phyloP scores from a whole-genome alignment of 1,140 invertebrate species.

The Akabosia matsudoensis region DNA sequence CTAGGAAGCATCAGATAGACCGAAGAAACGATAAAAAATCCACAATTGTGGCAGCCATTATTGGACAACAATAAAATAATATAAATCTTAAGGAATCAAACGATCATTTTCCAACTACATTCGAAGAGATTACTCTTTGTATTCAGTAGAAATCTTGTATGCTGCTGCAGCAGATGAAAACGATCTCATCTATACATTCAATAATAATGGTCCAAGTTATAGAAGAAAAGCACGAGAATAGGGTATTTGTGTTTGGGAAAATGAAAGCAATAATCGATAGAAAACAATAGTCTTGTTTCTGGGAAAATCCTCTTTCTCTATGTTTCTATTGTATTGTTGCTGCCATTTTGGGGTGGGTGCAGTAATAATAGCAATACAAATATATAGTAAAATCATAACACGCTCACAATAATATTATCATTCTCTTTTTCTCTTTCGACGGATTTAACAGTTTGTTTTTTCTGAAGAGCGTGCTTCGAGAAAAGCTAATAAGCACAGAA shows the following conservation, averaged over 20 bases:
- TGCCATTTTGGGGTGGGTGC: no score
- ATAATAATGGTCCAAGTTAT: not conserved
- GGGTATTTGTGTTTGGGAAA: not conserved
- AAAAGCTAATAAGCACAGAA: not conserved
- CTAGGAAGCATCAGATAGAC: not conserved
- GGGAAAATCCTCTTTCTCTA: not conserved
- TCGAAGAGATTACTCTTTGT: not conserved
- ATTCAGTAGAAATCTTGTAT: no score
- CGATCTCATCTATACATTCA: not conserved
- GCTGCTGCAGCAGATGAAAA: no score
- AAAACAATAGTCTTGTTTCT: not conserved
- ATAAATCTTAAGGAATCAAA: not conserved
- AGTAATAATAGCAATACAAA: not conserved
- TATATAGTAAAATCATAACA: not conserved
- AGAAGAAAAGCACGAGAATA: not conserved
- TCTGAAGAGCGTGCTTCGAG: not conserved
- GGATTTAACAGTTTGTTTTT: not conserved
- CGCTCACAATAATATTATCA: not conserved
- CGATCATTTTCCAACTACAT: not conserved
- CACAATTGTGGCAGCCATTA: not conserved
- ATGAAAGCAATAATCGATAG: not conserved
- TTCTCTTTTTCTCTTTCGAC: not conserved
- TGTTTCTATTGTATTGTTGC: no score
- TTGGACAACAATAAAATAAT: not conserved
- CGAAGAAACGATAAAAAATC: not conserved